These are phyloP conservation scores for Lepidurus packardi DNA, from an alignment of 1,140 invertebrate genomes.

Conservation along the genomic window DNA sequence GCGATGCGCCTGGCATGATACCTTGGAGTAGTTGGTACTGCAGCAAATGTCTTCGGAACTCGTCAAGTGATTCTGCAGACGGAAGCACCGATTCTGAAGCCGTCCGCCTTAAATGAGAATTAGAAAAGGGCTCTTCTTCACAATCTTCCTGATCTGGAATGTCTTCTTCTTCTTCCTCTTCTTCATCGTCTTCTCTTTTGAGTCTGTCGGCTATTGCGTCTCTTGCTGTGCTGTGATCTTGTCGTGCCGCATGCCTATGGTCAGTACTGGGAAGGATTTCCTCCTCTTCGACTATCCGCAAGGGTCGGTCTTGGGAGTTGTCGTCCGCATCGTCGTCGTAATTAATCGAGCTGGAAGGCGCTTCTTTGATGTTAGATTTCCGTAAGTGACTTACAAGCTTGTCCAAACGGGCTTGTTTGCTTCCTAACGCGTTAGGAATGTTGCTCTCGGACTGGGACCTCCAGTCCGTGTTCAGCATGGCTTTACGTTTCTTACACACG, in stretches of 20 bases:
- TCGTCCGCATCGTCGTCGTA: background rate
- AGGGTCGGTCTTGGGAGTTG: background rate
- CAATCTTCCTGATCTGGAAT: background rate
- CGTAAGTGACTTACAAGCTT: background rate
- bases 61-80: background rate
- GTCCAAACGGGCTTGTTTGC: constrained; percentile 5
- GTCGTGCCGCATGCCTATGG: background rate
- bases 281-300: constrained; percentile 1
- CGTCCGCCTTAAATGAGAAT: background rate
- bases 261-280: background rate
- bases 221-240: background rate
- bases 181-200: background rate
- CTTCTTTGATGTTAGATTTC: constrained; percentile 5
- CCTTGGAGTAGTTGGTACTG: background rate
- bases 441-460: background rate
- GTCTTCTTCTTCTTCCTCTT: background rate
- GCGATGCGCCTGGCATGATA: background rate
- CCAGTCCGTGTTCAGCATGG: background rate
- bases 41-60: constrained; percentile 8
- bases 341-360: background rate
- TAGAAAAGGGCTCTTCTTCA: constrained; percentile 7
- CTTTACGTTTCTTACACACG: constrained; percentile 14
- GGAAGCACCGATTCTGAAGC: background rate
- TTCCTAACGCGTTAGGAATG: constrained; percentile 11
- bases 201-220: background rate